Conservation (phyloP, 2,113 vertebrate genomes). For the Bufo bufo region DNA sequence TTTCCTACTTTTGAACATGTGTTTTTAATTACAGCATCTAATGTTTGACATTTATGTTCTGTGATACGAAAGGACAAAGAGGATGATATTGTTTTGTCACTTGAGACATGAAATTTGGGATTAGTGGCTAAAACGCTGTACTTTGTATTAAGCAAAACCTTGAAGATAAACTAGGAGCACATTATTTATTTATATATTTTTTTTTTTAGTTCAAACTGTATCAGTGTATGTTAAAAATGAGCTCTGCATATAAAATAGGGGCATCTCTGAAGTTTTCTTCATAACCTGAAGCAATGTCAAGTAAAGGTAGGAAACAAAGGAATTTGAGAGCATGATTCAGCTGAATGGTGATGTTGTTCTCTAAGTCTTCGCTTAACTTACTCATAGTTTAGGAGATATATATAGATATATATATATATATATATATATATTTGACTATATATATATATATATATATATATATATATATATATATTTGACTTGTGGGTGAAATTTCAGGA, state of each 20-base stretch:
- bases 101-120: background rate
- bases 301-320: constrained; percentile 53
- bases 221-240: constrained; percentile 31
- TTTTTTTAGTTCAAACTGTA: constrained; percentile 26
- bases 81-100: background rate
- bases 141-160: background rate
- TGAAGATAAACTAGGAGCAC: background rate
- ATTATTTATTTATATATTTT: background rate
- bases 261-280: constrained; percentile 36
- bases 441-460: too few species aligned
- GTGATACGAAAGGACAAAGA: background rate
- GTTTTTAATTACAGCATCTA: background rate
- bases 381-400: background rate
- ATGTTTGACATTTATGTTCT: background rate
- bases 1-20: background rate
- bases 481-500: too few species aligned
- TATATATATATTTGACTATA: too few species aligned
- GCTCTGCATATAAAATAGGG: constrained; percentile 46
- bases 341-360: constrained; percentile 15
- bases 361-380: constrained; percentile 3
- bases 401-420: too few species aligned
- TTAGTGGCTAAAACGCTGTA: background rate
- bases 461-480: too few species aligned
- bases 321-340: constrained; percentile 32
- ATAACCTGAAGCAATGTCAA: constrained; percentile 56